Conservation (phyloP, 2,888 invertebrate genomes). For the Metellina segmentata region DNA sequence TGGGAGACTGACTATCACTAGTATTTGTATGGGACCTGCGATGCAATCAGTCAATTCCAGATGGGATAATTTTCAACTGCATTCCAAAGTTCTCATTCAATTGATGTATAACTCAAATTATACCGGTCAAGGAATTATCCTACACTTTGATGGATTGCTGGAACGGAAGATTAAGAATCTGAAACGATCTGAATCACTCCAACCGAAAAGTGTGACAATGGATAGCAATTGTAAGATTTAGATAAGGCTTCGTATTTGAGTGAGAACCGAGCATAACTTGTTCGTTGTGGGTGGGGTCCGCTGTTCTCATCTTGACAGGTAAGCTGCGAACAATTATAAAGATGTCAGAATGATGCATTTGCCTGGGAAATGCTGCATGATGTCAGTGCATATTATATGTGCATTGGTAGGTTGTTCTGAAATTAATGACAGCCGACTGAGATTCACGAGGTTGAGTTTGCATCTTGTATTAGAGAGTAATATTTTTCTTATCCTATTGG, state of each 20-base stretch:
- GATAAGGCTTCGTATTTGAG: background rate
- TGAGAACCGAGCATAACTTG: background rate
- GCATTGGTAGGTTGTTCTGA: background rate
- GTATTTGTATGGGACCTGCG: no score
- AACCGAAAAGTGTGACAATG: background rate
- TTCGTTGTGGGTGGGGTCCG: background rate
- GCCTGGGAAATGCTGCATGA: background rate
- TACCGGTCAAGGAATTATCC: no score
- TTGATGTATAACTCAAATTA: no score
- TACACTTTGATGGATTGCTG: background rate
- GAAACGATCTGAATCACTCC: background rate
- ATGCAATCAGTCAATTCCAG: no score
- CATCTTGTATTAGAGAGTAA: background rate
- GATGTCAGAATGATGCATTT: slow-evolving; percentile 40
- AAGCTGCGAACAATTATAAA: background rate
- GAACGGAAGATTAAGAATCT: background rate
- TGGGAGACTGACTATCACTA: no score
- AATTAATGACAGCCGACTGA: background rate
- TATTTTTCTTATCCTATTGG: no score
- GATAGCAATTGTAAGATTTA: background rate
- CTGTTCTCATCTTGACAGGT: background rate
- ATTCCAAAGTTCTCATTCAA: no score
- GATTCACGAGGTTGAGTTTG: background rate
- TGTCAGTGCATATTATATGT: background rate
- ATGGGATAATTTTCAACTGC: no score